Evolutionary conservation across 1,140 invertebrate genomes (phyloP).

Genomic region (Achatina immaculata): DNA sequence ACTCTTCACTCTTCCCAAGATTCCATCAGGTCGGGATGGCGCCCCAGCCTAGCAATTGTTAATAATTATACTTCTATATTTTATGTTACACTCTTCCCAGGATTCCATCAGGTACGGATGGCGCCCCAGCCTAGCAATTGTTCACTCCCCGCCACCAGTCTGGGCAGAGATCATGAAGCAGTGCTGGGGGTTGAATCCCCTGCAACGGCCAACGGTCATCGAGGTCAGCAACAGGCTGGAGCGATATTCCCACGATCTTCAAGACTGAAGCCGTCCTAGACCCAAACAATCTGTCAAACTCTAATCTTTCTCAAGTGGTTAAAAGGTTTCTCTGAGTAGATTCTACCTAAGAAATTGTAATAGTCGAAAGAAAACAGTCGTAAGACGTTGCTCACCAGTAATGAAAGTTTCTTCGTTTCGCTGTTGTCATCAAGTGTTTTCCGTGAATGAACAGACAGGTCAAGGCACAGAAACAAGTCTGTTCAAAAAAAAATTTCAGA

Average conservation of each 20-base stretch:
- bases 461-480: too few relatives aligned
- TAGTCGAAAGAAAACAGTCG: too few relatives aligned
- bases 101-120: slow-evolving; percentile 30
- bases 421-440: too few relatives aligned
- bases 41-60: neutral
- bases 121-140: slow-evolving; percentile 45
- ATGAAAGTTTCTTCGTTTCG: too few relatives aligned
- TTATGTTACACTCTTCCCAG: neutral
- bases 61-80: neutral
- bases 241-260: neutral
- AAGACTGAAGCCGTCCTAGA: too few relatives aligned
- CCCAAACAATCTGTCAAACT: too few relatives aligned
- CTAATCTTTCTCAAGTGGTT: too few relatives aligned
- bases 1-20: neutral
- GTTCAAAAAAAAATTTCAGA: too few relatives aligned
- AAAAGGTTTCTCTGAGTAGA: too few relatives aligned
- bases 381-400: too few relatives aligned
- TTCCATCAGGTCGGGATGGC: neutral
- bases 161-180: slow-evolving; percentile 48
- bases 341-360: too few relatives aligned
- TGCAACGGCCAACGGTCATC: slow-evolving; percentile 38
- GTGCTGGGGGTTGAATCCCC: slow-evolving; percentile 52
- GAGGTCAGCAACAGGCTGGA: neutral
- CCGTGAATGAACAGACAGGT: too few relatives aligned
- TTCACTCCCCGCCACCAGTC: slow-evolving; percentile 34